Conservation (phyloP, 2,113 vertebrate genomes). For the Numenius arquata region DNA sequence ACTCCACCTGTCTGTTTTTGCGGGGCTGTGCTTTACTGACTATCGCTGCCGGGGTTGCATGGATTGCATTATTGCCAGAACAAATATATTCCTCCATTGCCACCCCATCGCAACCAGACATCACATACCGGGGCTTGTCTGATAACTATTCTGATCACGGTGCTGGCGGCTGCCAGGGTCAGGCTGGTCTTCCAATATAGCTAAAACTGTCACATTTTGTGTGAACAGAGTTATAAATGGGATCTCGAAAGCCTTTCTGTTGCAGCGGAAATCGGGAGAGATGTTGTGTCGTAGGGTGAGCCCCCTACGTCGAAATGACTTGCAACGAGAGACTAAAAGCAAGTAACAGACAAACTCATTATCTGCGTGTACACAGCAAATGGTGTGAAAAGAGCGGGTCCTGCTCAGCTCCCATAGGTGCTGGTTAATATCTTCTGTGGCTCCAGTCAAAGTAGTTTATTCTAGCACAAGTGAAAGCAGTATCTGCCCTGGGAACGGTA, state of each 20-base stretch:
- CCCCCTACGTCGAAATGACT: neutral
- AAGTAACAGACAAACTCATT: neutral
- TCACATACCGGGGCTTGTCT: neutral
- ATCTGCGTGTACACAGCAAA: neutral
- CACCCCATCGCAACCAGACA: neutral
- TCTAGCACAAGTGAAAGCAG: neutral
- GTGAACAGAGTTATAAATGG: slow-evolving; percentile 18
- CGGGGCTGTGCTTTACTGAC: neutral
- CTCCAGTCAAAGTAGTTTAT: neutral
- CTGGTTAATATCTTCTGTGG: neutral
- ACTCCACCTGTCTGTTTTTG: neutral
- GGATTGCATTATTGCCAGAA: neutral
- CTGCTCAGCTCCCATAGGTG: neutral
- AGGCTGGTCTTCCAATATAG: neutral
- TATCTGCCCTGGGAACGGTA: neutral
- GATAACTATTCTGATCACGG: slow-evolving; percentile 59
- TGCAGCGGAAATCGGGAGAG: neutral
- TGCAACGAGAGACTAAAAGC: neutral
- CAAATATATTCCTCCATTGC: neutral
- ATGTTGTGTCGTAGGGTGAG: neutral
- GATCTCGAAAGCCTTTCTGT: neutral
- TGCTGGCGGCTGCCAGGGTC: slow-evolving; percentile 28
- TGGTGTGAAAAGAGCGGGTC: neutral
- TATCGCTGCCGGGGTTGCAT: accelerated
- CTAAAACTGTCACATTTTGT: slow-evolving; percentile 48